A percentile compares a stretch with the other conserved stretches of the same genome.
phyloP scores from a whole-genome alignment of 2,797 vertebrate species.

The Martes flavigula region DNA sequence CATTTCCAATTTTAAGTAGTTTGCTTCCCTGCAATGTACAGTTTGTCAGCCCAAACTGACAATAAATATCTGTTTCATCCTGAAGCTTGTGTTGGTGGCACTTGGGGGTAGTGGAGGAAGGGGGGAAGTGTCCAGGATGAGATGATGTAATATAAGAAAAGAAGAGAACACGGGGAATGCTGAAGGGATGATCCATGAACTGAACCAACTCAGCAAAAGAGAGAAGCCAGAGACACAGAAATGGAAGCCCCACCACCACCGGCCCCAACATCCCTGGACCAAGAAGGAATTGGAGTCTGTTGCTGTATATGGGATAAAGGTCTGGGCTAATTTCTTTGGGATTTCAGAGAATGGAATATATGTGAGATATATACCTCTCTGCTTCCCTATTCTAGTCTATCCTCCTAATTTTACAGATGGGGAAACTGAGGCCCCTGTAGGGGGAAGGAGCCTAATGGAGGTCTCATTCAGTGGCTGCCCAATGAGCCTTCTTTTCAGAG shows the following conservation, averaged over 20 bases:
- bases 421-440: constrained; percentile 54
- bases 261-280: background rate
- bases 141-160: background rate
- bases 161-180: background rate
- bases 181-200: background rate
- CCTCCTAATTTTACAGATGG: constrained; percentile 16
- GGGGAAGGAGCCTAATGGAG: background rate
- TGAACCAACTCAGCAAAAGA: background rate
- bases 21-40: background rate
- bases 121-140: background rate
- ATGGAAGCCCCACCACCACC: too few relatives aligned
- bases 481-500: constrained; percentile 46
- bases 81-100: background rate
- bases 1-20: background rate
- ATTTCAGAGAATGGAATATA: background rate
- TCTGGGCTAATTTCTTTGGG: background rate
- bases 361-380: background rate
- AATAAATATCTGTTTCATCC: background rate
- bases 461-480: constrained; percentile 15
- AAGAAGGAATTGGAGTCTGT: background rate
- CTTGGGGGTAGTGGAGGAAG: background rate
- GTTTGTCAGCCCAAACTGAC: background rate
- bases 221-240: background rate
- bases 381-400: background rate
- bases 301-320: background rate